Evolutionary conservation across 2,113 vertebrate genomes (phyloP).

Genomic region (Notarius quadriscutis): DNA sequence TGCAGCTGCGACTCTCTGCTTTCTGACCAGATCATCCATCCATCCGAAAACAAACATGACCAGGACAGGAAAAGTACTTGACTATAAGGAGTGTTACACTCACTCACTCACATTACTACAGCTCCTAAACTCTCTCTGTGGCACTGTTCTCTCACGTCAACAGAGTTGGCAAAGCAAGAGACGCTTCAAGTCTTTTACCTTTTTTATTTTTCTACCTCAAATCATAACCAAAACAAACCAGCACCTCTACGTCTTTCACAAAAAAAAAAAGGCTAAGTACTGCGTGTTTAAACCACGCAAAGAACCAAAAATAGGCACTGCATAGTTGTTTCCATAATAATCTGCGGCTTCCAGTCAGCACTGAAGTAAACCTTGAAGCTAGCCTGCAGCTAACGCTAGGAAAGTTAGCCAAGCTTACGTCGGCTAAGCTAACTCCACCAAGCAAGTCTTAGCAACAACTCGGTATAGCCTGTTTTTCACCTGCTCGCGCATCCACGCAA

Average conservation of each 20-base stretch:
- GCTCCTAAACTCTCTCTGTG: too few species aligned
- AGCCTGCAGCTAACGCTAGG: slow-evolving; percentile 13
- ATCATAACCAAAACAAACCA: background rate
- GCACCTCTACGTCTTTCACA: rapidly evolving
- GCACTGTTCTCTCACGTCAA: background rate
- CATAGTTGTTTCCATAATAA: background rate
- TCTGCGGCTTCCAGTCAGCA: background rate
- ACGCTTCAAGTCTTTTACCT: background rate
- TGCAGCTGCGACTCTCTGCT: background rate
- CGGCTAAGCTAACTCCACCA: background rate
- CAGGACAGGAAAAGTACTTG: background rate
- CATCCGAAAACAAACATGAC: background rate
- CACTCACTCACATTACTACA: background rate
- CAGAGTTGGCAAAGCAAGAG: background rate
- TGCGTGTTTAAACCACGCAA: background rate
- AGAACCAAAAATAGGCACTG: background rate
- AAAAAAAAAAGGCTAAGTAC: background rate
- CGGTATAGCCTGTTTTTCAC: background rate
- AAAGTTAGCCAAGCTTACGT: slow-evolving; percentile 14
- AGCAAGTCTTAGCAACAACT: background rate
- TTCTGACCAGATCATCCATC: too few species aligned
- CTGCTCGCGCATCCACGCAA: background rate
- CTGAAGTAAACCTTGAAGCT: background rate
- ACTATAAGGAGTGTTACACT: background rate
- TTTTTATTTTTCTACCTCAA: background rate